A percentile compares a stretch with the other conserved stretches of the same genome.
These are phyloP conservation scores for Meda fulgida DNA, from an alignment of 2,797 vertebrate genomes.

Conservation along the genomic window DNA sequence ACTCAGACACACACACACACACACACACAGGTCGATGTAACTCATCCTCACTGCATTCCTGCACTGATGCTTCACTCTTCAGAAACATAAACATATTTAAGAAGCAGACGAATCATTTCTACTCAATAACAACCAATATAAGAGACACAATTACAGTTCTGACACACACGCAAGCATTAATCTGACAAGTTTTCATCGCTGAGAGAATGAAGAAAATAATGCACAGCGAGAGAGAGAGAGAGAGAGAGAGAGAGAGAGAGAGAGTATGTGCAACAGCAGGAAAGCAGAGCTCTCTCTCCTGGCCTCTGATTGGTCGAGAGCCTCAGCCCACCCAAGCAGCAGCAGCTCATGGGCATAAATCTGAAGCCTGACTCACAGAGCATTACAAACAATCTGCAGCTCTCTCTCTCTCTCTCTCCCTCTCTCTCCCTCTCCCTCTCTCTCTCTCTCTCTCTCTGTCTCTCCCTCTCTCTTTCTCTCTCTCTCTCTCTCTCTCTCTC, in stretches of 20 bases:
- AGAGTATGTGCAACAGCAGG: constrained; percentile 75
- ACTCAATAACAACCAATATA: not conserved
- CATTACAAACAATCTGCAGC: constrained; percentile 85
- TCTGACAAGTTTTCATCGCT: no score
- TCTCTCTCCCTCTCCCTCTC: constrained; percentile 53
- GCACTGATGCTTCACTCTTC: constrained; percentile 8
- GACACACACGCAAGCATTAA: not conserved
- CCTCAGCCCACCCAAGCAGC: constrained; percentile 94
- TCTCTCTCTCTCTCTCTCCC: constrained; percentile 67
- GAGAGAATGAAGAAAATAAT: no score
- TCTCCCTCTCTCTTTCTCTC: constrained; percentile 60
- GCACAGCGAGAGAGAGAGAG: not conserved
- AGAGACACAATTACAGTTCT: not conserved
- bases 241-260: constrained; percentile 11
- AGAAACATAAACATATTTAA: constrained; percentile 28
- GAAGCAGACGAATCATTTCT: not conserved
- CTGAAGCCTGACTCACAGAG: constrained; percentile 84
- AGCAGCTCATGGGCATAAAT: constrained; percentile 92
- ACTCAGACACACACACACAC: no score
- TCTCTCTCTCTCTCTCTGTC: constrained; percentile 66
- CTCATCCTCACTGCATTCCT: constrained; percentile 42
- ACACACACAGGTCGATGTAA: not conserved
- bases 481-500: constrained; percentile 61
- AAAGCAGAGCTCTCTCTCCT: constrained; percentile 63
- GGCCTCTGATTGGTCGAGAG: constrained; percentile 51